phyloP scores from a whole-genome alignment of 2,113 vertebrate species.

The Corythornis cristatus region DNA sequence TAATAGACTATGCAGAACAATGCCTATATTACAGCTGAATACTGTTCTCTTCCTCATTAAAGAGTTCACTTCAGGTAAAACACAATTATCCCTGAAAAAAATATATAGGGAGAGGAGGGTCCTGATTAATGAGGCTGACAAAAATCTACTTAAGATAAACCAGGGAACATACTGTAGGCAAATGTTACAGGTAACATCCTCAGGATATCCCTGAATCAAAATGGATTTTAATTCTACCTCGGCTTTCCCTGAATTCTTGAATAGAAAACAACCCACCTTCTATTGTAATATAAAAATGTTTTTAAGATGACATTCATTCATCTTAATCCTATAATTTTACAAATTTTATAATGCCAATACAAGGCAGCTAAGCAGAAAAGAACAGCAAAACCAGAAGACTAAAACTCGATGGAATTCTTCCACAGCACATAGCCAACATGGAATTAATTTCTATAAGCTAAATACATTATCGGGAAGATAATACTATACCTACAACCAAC shows the following conservation, averaged over 20 bases:
- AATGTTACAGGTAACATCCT: neutral
- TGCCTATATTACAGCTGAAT: neutral
- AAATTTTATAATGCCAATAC: neutral
- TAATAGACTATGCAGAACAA: neutral
- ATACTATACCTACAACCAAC: neutral
- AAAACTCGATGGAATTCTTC: neutral
- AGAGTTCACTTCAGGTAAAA: neutral
- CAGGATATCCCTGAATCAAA: neutral
- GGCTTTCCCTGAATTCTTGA: neutral
- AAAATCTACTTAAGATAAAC: neutral
- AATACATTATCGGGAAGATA: neutral
- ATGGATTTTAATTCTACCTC: neutral
- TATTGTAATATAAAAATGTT: neutral
- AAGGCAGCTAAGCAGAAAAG: neutral
- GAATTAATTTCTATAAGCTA: neutral
- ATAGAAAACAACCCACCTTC: neutral
- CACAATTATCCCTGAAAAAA: neutral
- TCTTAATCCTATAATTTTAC: neutral
- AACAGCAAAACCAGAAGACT: neutral
- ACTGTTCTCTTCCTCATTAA: neutral
- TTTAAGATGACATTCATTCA: neutral
- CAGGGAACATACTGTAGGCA: neutral
- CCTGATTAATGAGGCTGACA: neutral
- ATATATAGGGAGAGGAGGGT: neutral
- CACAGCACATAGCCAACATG: neutral